These are phyloP conservation scores for Omphaloscelis lunosa DNA, from an alignment of 2,888 invertebrate genomes.

Conservation along the genomic window DNA sequence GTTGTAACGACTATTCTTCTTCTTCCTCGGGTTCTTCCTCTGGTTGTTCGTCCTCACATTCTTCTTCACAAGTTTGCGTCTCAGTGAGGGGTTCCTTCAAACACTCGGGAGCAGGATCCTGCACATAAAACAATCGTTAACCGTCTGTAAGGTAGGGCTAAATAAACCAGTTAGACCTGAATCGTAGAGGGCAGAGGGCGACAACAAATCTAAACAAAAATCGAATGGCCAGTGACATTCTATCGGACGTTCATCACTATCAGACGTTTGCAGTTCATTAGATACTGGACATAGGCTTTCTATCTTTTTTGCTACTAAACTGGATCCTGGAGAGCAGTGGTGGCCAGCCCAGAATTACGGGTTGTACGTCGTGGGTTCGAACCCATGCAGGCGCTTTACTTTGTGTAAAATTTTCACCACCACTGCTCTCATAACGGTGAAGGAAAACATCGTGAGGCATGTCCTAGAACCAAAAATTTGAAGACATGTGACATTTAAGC, in stretches of 20 bases:
- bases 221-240: not conserved
- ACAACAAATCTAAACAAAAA: not conserved
- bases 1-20: constrained; percentile 18
- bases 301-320: no score
- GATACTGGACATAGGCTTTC: no score
- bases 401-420: no score
- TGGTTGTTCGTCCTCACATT: constrained; percentile 71
- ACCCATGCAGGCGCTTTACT: no score
- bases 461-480: no score
- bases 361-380: no score
- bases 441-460: no score
- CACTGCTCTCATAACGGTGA: no score
- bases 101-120: constrained; percentile 75
- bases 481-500: no score
- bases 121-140: not conserved
- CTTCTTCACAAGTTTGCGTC: constrained; percentile 74
- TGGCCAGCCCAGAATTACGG: no score
- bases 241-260: not conserved
- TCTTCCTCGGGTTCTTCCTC: constrained; percentile 45
- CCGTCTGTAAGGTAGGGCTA: no score
- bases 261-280: not conserved
- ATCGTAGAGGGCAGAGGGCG: not conserved
- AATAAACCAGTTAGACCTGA: not conserved
- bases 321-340: not conserved
- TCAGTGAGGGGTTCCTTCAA: constrained; percentile 64